Evolutionary conservation across 2,888 invertebrate species (phyloP).

Genomic region (Drosophila buzzatii): DNA sequence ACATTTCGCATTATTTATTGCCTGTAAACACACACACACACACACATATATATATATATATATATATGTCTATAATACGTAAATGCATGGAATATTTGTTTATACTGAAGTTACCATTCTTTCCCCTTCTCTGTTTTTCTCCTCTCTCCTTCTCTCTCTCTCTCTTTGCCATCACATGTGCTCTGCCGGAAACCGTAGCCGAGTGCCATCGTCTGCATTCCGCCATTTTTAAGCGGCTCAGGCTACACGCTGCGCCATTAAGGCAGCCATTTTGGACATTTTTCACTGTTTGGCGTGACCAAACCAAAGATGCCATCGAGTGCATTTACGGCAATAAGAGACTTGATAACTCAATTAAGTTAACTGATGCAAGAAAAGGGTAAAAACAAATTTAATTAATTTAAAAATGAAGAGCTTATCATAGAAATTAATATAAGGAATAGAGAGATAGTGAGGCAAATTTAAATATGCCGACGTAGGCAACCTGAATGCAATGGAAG

Average conservation of each 20-base stretch:
- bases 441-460: background rate
- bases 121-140: background rate
- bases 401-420: too few species aligned
- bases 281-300: conserved; percentile 15
- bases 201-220: conserved; percentile 39
- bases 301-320: conserved; percentile 40
- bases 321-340: conserved; percentile 73
- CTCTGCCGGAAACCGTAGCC: conserved; percentile 17
- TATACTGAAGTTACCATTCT: conserved; percentile 9
- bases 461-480: background rate
- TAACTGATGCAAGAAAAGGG: conserved; percentile 26
- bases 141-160: background rate
- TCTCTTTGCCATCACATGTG: background rate
- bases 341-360: conserved; percentile 75
- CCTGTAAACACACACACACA: conserved; percentile 7
- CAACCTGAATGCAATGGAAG: background rate
- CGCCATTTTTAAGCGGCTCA: conserved; percentile 44
- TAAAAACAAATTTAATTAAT: background rate
- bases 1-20: conserved; percentile 50
- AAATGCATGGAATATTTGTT: conserved; percentile 48
- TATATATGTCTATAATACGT: conserved; percentile 15
- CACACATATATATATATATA: background rate
- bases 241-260: conserved; percentile 48
- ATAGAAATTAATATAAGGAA: background rate
- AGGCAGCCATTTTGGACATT: conserved; percentile 38